A percentile compares a stretch with the other conserved stretches of the same genome.
Conservation (phyloP, 1,140 invertebrate species). For the Drosophila virilis region DNA sequence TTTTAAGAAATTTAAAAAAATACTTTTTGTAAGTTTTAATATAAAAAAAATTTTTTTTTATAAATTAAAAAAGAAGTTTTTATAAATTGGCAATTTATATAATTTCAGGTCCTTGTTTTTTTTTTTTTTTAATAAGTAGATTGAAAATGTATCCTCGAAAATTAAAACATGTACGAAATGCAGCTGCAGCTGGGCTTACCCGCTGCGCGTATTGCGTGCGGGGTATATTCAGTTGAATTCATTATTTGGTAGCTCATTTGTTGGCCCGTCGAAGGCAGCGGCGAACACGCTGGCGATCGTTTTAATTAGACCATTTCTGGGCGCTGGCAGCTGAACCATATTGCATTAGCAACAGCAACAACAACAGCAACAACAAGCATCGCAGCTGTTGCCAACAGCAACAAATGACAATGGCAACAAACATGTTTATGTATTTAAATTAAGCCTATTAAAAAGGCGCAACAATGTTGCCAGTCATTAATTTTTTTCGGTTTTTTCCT, state of each 20-base stretch:
- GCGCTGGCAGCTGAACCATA: slow-evolving; percentile 29
- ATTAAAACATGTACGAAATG: no score
- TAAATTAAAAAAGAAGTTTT: no score
- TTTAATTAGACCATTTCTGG: slow-evolving; percentile 77
- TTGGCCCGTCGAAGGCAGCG: slow-evolving; percentile 20
- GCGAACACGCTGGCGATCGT: slow-evolving; percentile 55
- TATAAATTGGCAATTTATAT: no score
- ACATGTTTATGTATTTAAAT: slow-evolving; percentile 50
- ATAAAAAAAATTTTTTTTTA: no score
- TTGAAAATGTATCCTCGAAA: no score
- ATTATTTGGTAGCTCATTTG: slow-evolving; percentile 45
- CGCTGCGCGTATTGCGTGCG: neutral
- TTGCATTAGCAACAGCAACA: slow-evolving; percentile 18
- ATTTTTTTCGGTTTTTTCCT: slow-evolving; percentile 2
- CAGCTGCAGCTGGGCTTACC: neutral
- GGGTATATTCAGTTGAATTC: slow-evolving; percentile 30
- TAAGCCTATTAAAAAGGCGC: slow-evolving; percentile 49
- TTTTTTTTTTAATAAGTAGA: no score
- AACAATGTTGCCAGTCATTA: slow-evolving; percentile 45
- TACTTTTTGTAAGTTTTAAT: no score
- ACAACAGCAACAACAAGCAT: no score
- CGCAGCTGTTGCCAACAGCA: slow-evolving; percentile 21
- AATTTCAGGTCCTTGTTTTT: no score
- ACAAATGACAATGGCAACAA: slow-evolving; percentile 7
- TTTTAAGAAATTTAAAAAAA: no score